Base-by-base conservation (phyloP, 2,888 invertebrate species). In the Carpatolechia fugitivella region DNA sequence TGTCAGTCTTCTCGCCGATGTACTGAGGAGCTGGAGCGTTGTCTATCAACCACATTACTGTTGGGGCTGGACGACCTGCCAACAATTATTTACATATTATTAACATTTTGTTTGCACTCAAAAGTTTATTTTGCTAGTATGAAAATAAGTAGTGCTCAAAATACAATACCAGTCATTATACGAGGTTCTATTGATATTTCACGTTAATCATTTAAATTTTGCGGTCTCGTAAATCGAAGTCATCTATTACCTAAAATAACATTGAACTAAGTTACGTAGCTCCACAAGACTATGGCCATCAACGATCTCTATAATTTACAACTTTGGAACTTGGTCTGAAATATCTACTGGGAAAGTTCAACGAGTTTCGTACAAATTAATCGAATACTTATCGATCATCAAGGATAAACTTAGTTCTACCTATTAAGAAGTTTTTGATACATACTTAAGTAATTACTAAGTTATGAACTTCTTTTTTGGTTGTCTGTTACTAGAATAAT, bases 1-100 rank as follows among this genome's bases (percentile, higher is more conserved):
- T 93, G 58, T 93, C 94, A 63, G 93, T 93, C 62, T 92, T 92
- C 65, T 93, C 93, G 30, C 94, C 93, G 59, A 93, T 92, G 63
- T 94, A 95, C 63, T 95, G 94, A 33, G 94, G 92, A 29, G 95
- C 86, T 63, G 93, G 92, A 54, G 93, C 93, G 68, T 94, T 93
- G 73, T 95, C 94, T 70, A 95, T 93, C 70, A 95, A 92, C 96
- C 96, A 96, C 63, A 93, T 94, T n/a, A 96, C 95, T n/a, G 93
- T 93, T 5, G 96, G 96, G 13, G 94, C 93, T 41, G 96, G 96
- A 44, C 95, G 95, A 60, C 96, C 96, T 96, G 89, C n/a, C 13
- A 10, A 16, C n/a, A 44, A 44, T 29, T 6, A 11, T n/a, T n/a
- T n/a, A 40, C 3, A 40, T 8, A 41, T 20, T 4, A 11, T 40